phyloP scores from a whole-genome alignment of 92 coral and sea anemone species.

The Meandrina meandrites region DNA sequence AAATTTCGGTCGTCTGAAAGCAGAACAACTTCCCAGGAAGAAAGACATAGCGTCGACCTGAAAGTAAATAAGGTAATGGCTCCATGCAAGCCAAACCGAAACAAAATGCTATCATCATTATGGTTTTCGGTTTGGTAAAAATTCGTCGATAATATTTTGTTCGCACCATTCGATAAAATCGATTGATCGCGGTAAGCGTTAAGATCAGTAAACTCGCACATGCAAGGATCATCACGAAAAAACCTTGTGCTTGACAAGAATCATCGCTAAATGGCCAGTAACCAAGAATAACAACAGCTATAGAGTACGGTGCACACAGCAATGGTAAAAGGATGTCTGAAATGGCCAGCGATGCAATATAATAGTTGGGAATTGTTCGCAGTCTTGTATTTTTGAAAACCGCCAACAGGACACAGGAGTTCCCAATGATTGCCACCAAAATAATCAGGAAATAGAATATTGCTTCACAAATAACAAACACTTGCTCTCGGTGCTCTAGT shows the following conservation, averaged over 20 bases:
- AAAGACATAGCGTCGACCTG: slow-evolving; percentile 63
- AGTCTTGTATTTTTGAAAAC: slow-evolving; percentile 55
- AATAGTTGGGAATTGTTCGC: slow-evolving; percentile 61
- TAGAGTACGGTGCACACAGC: slow-evolving; percentile 55
- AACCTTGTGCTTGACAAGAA: slow-evolving; percentile 76
- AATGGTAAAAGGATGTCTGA: slow-evolving; percentile 62
- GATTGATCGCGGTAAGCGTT: slow-evolving; percentile 70
- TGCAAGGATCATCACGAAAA: slow-evolving; percentile 58
- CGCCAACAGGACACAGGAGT: slow-evolving; percentile 64
- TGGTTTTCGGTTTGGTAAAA: slow-evolving; percentile 55
- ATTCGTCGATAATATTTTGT: slow-evolving; percentile 44
- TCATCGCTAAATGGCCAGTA: slow-evolving; percentile 58
- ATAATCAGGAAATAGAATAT: slow-evolving; percentile 41
- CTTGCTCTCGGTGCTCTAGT: neutral
- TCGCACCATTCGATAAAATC: slow-evolving; percentile 71
- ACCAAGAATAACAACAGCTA: slow-evolving; percentile 49
- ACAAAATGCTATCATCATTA: slow-evolving; percentile 40
- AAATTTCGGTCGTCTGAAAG: slow-evolving; percentile 57
- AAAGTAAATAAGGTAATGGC: slow-evolving; percentile 65
- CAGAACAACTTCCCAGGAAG: slow-evolving; percentile 77
- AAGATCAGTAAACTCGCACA: slow-evolving; percentile 66
- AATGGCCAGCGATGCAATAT: slow-evolving; percentile 65
- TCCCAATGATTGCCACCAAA: slow-evolving; percentile 49
- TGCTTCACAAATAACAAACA: slow-evolving; percentile 26
- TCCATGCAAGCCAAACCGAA: slow-evolving; percentile 64